phyloP scores from a whole-genome alignment of 2,888 invertebrate species.

The Calameuta idolon region DNA sequence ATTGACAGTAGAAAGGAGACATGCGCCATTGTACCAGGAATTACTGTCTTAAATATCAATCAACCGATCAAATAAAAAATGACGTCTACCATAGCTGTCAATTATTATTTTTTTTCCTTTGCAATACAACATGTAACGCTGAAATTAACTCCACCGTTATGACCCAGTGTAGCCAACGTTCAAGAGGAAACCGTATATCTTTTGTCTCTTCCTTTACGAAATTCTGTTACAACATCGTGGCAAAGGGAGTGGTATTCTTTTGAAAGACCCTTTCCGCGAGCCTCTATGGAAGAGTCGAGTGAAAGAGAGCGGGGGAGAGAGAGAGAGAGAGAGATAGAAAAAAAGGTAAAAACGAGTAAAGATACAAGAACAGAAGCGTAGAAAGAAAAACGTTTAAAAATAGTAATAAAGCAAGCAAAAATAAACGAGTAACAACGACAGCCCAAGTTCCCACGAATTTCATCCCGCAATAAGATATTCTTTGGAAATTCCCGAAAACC shows the following conservation, averaged over 20 bases:
- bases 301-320: not conserved
- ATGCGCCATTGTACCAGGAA: not conserved
- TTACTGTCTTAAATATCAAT: conserved; percentile 16
- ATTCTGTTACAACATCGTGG: not conserved
- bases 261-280: not conserved
- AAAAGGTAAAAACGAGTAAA: too few species aligned
- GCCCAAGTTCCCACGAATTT: not conserved
- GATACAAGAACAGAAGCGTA: not conserved
- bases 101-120: too few species aligned
- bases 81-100: too few species aligned
- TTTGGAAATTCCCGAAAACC: not conserved
- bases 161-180: not conserved
- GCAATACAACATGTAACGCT: not conserved
- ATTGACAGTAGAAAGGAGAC: not conserved
- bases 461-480: not conserved
- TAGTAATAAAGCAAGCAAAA: not conserved
- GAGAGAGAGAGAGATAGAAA: not conserved
- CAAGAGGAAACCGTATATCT: not conserved
- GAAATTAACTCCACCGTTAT: not conserved
- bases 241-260: not conserved
- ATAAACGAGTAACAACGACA: not conserved
- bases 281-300: not conserved
- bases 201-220: not conserved
- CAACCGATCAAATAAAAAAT: conserved; percentile 1
- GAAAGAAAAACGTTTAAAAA: too few species aligned